Percentiles rank a stretch among this genome's conserved stretches.
Evolutionary conservation across 2,113 vertebrate genomes (phyloP).

Genomic region (Malurus melanocephalus): DNA sequence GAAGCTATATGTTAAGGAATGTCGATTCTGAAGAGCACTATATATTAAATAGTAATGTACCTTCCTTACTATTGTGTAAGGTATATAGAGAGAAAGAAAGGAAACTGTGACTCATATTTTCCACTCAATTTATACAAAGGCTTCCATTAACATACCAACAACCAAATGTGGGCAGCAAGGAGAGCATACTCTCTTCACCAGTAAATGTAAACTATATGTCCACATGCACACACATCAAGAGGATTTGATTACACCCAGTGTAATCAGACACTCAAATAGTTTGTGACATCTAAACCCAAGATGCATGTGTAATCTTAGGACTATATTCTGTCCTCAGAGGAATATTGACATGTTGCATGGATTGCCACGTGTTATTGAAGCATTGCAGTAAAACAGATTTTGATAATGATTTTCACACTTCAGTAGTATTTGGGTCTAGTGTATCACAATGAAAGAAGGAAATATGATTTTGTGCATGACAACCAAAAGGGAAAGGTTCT

Average conservation of each 20-base stretch:
- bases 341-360: background rate
- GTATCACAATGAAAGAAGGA: background rate
- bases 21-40: background rate
- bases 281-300: background rate
- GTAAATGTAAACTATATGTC: background rate
- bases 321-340: background rate
- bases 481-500: background rate
- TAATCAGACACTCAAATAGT: conserved; percentile 19
- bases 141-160: conserved; percentile 14
- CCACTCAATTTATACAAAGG: conserved; percentile 11
- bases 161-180: background rate
- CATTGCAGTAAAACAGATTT: background rate
- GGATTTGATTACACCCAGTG: background rate
- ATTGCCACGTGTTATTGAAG: background rate
- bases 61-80: background rate
- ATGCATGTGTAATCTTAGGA: background rate
- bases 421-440: background rate
- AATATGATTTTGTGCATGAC: background rate
- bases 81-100: background rate
- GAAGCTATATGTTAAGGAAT: background rate
- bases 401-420: background rate
- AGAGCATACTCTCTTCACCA: background rate
- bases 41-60: background rate
- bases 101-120: conserved; percentile 49
- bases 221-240: background rate